Evolutionary conservation across 2,888 invertebrate species (phyloP).

Genomic region (Drosophila rellima): DNA sequence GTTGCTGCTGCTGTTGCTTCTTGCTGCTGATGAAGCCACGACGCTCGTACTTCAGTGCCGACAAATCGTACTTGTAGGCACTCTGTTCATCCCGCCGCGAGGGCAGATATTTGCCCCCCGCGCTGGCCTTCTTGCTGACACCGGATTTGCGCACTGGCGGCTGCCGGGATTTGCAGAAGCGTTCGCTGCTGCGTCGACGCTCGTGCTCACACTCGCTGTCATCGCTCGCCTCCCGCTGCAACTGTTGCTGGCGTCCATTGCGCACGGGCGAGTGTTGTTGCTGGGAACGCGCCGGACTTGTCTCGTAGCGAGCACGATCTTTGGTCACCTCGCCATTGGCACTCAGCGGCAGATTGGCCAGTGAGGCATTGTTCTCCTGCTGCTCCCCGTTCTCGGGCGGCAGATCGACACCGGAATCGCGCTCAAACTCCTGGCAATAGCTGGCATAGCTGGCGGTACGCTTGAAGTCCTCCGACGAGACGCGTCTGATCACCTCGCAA

Average conservation of each 20-base stretch:
- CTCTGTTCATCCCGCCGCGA: conserved; percentile 83
- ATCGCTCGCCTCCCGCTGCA: conserved; percentile 84
- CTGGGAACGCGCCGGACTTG: conserved; percentile 86
- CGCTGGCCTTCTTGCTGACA: conserved; percentile 82
- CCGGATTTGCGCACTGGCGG: conserved; percentile 87
- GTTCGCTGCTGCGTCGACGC: conserved; percentile 88
- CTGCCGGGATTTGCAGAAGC: conserved; percentile 88
- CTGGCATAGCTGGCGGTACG: conserved; percentile 79
- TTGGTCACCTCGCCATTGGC: conserved; percentile 72
- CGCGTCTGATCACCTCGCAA: conserved; percentile 80
- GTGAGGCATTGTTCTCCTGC: conserved; percentile 79
- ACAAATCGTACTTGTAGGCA: conserved; percentile 85
- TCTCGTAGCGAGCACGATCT: conserved; percentile 81
- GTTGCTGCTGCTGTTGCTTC: conserved; percentile 62
- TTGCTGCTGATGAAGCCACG: conserved; percentile 85
- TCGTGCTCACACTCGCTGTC: conserved; percentile 89
- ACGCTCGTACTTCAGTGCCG: conserved; percentile 84
- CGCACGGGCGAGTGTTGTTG: conserved; percentile 84
- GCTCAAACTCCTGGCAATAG: conserved; percentile 76
- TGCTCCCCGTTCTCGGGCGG: conserved; percentile 34
- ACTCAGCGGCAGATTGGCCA: conserved; percentile 72
- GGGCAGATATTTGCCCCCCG: conserved; percentile 77
- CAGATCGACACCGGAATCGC: conserved; percentile 52
- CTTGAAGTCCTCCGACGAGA: conserved; percentile 84
- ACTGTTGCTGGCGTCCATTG: conserved; percentile 35